Evolutionary conservation across 1,140 invertebrate species (phyloP).

Genomic region (Halesus radiatus): DNA sequence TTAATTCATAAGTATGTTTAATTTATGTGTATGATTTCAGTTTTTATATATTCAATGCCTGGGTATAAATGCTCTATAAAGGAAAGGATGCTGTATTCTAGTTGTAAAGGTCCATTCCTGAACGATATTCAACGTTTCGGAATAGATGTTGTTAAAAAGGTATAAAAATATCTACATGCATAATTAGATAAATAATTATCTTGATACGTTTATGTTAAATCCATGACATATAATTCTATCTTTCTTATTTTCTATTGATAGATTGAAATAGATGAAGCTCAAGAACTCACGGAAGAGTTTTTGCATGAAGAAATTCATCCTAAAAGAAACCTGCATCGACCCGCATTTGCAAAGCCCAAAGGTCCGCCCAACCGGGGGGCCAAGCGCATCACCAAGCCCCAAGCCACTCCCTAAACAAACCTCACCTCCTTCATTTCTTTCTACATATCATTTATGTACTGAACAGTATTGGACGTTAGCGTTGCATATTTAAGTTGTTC

Average conservation of each 20-base stretch:
- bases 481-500: conserved; percentile 11
- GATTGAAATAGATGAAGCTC: conserved; percentile 93
- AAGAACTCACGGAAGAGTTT: conserved; percentile 90
- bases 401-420: conserved; percentile 58
- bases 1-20: too few relatives aligned
- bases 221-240: too few relatives aligned
- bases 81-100: conserved; percentile 98
- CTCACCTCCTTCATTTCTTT: neutral
- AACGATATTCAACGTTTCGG: conserved; percentile 84
- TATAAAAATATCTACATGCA: conserved; percentile 67
- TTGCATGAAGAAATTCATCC: conserved; percentile 96
- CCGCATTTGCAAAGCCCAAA: conserved; percentile 95
- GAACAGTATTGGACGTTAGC: neutral
- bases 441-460: conserved; percentile 10
- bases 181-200: too few relatives aligned
- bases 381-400: conserved; percentile 87
- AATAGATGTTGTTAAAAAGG: conserved; percentile 86
- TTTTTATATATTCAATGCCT: conserved; percentile 98
- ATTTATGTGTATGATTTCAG: conserved; percentile 70
- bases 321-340: conserved; percentile 89
- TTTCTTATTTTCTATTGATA: conserved; percentile 63
- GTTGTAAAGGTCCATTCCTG: conserved; percentile 91
- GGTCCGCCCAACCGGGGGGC: conserved; percentile 93
- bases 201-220: too few relatives aligned
- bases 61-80: conserved; percentile 94